These are phyloP conservation scores for Rhipidura dahli DNA, from an alignment of 2,113 vertebrate genomes.

Conservation along the genomic window DNA sequence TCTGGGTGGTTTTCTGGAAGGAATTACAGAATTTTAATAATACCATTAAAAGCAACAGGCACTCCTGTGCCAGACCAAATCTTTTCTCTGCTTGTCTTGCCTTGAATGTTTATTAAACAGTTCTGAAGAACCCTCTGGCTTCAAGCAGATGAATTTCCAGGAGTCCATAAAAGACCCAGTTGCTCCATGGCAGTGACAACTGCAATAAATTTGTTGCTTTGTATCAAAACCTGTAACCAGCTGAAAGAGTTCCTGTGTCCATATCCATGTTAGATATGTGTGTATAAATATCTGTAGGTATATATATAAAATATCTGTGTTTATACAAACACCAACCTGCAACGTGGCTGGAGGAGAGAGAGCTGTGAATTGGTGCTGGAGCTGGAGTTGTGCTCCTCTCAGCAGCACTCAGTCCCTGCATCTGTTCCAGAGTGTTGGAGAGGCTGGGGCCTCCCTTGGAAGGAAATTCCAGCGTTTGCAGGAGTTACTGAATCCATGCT, in stretches of 20 bases:
- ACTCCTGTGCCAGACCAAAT: not conserved
- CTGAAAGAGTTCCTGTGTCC: not conserved
- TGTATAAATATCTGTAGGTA: too few relatives aligned
- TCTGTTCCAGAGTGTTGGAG: rapidly evolving
- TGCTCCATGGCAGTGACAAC: not conserved
- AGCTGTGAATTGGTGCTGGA: rapidly evolving
- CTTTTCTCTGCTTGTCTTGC: not conserved
- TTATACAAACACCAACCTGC: not conserved
- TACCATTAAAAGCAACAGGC: constrained; percentile 2
- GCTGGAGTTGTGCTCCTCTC: not conserved
- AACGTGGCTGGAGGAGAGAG: not conserved
- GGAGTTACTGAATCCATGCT: rapidly evolving
- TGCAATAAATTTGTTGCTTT: not conserved
- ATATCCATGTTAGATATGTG: rapidly evolving
- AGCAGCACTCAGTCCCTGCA: not conserved
- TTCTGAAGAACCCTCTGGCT: not conserved
- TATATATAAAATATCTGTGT: not conserved
- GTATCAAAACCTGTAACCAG: not conserved
- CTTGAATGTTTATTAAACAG: not conserved
- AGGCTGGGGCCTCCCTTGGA: not conserved
- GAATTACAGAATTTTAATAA: not conserved
- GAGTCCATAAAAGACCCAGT: not conserved
- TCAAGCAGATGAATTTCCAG: not conserved
- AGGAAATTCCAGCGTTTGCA: not conserved
- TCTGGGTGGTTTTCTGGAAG: not conserved